A percentile compares a stretch with the other conserved stretches of the same genome.
These are phyloP conservation scores for Galeruca laticollis DNA, from an alignment of 2,888 invertebrate species.

Conservation along the genomic window DNA sequence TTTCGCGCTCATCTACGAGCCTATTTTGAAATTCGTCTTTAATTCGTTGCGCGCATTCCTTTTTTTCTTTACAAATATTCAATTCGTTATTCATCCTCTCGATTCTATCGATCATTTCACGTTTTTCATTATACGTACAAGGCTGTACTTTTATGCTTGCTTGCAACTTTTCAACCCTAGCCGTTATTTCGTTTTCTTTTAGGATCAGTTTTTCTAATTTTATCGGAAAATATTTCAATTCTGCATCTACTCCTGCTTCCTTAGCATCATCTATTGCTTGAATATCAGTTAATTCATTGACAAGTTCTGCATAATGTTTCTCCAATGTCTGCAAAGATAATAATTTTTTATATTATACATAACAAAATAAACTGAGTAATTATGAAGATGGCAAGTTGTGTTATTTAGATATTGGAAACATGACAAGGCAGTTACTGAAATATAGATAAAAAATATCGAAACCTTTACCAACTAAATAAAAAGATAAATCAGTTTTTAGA, in stretches of 20 bases:
- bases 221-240: constrained; percentile 18
- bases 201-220: constrained; percentile 25
- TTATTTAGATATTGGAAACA: too few relatives aligned
- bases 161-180: constrained; percentile 15
- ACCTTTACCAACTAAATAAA: too few relatives aligned
- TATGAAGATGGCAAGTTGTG: too few relatives aligned
- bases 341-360: too few relatives aligned
- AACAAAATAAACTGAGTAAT: too few relatives aligned
- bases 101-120: constrained; percentile 23
- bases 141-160: constrained; percentile 30
- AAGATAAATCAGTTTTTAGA: too few relatives aligned
- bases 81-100: constrained; percentile 30
- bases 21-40: constrained; percentile 33
- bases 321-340: neutral
- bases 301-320: neutral
- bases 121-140: constrained; percentile 37
- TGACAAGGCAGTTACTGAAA: too few relatives aligned
- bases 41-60: constrained; percentile 29
- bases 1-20: constrained; percentile 21
- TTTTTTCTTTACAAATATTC: constrained; percentile 30
- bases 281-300: neutral
- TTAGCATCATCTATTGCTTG: constrained; percentile 21
- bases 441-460: too few relatives aligned
- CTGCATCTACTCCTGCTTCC: constrained; percentile 25
- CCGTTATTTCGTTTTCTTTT: neutral